A percentile compares a stretch with the other conserved stretches of the same genome.
These are phyloP conservation scores for Palythoa caribaeorum DNA, from an alignment of 92 coral and sea anemone species.

Conservation along the genomic window DNA sequence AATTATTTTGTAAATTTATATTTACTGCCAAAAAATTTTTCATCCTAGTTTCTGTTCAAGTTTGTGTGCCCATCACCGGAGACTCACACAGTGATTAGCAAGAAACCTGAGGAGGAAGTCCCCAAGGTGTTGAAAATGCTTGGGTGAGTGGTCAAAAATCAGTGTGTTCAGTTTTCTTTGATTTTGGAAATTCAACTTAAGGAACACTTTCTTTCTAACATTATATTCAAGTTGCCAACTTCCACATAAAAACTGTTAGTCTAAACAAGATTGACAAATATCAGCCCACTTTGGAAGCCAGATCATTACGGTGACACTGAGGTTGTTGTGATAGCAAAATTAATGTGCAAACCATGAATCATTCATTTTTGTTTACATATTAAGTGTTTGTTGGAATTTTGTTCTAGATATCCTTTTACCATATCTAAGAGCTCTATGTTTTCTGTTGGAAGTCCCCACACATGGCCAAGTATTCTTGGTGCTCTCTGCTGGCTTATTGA, in stretches of 20 bases:
- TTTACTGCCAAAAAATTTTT: neutral
- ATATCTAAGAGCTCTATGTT: slow-evolving; percentile 90
- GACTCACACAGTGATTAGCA: slow-evolving; percentile 39
- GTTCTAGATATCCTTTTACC: slow-evolving; percentile 85
- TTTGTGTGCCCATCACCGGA: slow-evolving; percentile 47
- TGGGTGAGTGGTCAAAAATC: neutral
- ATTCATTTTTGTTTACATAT: neutral
- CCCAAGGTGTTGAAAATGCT: slow-evolving; percentile 39
- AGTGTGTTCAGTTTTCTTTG: neutral
- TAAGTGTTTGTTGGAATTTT: neutral
- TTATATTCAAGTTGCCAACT: neutral
- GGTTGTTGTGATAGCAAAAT: neutral
- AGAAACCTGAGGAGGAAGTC: slow-evolving; percentile 48
- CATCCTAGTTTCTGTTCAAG: slow-evolving; percentile 40
- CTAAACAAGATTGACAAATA: too few species aligned
- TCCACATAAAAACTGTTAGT: neutral
- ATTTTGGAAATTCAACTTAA: too few species aligned
- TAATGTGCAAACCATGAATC: neutral
- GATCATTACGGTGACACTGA: too few species aligned
- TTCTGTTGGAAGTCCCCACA: slow-evolving; percentile 97
- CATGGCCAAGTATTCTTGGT: slow-evolving; percentile 94
- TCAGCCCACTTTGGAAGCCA: too few species aligned
- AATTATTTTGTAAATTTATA: too few species aligned
- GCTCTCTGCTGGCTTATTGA: slow-evolving; percentile 98
- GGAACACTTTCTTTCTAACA: too few species aligned